These are phyloP conservation scores for Diprion similis DNA, from an alignment of 1,140 invertebrate genomes.

Conservation along the genomic window DNA sequence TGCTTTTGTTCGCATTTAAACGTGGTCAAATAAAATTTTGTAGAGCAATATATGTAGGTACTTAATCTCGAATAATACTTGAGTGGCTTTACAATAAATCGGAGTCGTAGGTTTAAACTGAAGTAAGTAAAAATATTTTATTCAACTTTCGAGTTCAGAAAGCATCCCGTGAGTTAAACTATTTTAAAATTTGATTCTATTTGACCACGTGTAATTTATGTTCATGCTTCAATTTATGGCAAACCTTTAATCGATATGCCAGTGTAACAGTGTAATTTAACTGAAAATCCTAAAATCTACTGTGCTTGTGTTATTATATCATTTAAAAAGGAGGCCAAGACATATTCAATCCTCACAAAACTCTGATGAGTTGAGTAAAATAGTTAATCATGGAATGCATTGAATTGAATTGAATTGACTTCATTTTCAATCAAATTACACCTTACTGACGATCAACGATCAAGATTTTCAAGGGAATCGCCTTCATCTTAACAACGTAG, in stretches of 20 bases:
- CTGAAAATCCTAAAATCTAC: neutral
- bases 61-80: constrained; percentile 10
- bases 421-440: neutral
- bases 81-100: constrained; percentile 15
- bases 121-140: too few relatives aligned
- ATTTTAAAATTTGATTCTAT: too few relatives aligned
- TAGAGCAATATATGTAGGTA: neutral
- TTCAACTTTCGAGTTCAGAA: too few relatives aligned
- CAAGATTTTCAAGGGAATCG: neutral
- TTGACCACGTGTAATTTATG: too few relatives aligned
- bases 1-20: constrained; percentile 15
- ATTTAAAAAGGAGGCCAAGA: neutral
- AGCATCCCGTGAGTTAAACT: too few relatives aligned
- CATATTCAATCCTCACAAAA: neutral
- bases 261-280: too few relatives aligned
- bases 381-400: neutral
- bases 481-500: too few relatives aligned
- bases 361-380: neutral
- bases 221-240: too few relatives aligned
- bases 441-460: neutral
- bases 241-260: too few relatives aligned
- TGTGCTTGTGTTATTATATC: neutral
- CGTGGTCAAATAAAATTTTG: constrained; percentile 17
- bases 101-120: too few relatives aligned
- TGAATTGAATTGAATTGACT: neutral